Base-by-base conservation (phyloP, 2,888 invertebrate genomes). In the Lepeophtheirus nordmannii region DNA sequence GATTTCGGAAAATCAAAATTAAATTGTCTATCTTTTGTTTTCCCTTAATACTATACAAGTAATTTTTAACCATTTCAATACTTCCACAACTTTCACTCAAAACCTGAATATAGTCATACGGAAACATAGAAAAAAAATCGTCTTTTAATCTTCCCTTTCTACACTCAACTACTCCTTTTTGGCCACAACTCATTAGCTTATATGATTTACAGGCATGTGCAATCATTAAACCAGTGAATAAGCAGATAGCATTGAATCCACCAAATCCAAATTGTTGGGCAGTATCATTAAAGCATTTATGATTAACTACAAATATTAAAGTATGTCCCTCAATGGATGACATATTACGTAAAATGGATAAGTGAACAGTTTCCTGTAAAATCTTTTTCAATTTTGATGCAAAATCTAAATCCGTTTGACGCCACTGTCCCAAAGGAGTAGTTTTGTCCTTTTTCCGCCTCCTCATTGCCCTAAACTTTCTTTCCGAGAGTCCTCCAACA, bases 91-190 rank as follows among this genome's bases (percentile, higher is more conserved):
- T n/a, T 2, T 17, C 14, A 1, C 17, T 3, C n/a, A 17, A 2
- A 17, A 5, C 5, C n/a, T 46, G 17, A 17, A 46, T 5, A 17
- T 46, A 46, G 8, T 46, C 8, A 46, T 5, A 3, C 8, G 5
- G 2, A 17, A 5, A 68, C 22, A 14, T 20, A 65, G 40, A 62
- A 40, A 53, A 60, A 10, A 56, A 14, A 11, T 11, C n/a, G 58
- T 23, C 2, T 59, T 41, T 40, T 39, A 17, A 56, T 59, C n/a
- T 40, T 62, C 39, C 41, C 62, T 62, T 62, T 62, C 17, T 8
- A 14, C 2, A 5, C 14, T 17, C 17, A 2, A 3, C n/a, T n/a
- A 46, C n/a, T 46, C 53, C 53, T 3, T 46, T 14, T 5, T 46
- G 2, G 8, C n/a, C 14, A 17, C 53, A 46, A 8, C n/a, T 46